Evolutionary conservation across 2,888 invertebrate genomes (phyloP).

Genomic region (Eremobia ochroleuca): DNA sequence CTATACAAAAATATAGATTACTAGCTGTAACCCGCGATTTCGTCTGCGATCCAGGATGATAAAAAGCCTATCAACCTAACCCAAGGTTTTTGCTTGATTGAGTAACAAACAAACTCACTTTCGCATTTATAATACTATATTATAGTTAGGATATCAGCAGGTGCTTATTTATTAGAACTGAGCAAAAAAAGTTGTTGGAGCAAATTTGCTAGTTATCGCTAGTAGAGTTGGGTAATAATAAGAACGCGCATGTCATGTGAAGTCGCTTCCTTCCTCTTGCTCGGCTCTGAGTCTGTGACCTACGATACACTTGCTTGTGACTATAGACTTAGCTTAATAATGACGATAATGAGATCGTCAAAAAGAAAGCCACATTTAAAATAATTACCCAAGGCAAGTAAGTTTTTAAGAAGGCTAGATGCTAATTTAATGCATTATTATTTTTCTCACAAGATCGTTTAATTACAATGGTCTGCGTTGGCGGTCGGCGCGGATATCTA

Average conservation of each 20-base stretch:
- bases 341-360: slow-evolving; percentile 29
- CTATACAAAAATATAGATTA: neutral
- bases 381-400: slow-evolving; percentile 34
- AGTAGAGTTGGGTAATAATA: neutral
- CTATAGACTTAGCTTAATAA: slow-evolving; percentile 21
- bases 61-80: no score
- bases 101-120: neutral
- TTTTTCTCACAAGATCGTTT: slow-evolving; percentile 36
- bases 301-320: slow-evolving; percentile 9
- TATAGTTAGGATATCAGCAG: neutral
- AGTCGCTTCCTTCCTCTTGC: slow-evolving; percentile 22
- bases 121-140: neutral
- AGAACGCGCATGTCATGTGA: neutral
- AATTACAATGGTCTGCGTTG: slow-evolving; percentile 27
- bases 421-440: slow-evolving; percentile 34
- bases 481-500: slow-evolving; percentile 6
- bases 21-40: neutral
- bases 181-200: neutral
- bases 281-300: slow-evolving; percentile 19
- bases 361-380: slow-evolving; percentile 50
- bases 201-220: neutral
- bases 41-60: neutral
- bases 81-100: neutral
- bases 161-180: neutral
- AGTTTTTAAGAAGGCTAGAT: slow-evolving; percentile 35